Percentiles rank a stretch among this genome's conserved stretches.
phyloP scores from a whole-genome alignment of 2,888 invertebrate genomes.

The Heliconius charithonia region DNA sequence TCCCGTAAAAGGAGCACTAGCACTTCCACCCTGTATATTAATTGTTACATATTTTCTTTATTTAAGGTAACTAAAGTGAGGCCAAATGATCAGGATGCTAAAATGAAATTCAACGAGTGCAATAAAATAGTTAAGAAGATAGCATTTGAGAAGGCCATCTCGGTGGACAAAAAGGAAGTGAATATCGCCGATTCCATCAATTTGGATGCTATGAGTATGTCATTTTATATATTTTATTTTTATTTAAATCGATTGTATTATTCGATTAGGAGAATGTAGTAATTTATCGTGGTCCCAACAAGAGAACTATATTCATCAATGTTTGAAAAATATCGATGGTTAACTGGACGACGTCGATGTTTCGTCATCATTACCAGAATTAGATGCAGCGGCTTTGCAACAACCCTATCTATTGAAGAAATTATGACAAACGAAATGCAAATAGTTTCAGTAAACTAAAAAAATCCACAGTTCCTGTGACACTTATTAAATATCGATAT shows the following conservation, averaged over 20 bases:
- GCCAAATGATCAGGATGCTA: constrained; percentile 97
- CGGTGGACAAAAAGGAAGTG: constrained; percentile 94
- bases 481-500: background rate
- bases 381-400: too few species aligned
- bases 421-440: background rate
- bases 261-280: background rate
- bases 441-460: background rate
- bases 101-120: constrained; percentile 95
- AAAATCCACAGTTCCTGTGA: background rate
- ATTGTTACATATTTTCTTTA: constrained; percentile 32
- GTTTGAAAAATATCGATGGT: background rate
- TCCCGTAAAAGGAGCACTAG: too few species aligned
- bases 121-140: constrained; percentile 97
- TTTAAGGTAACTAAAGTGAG: constrained; percentile 93
- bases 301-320: background rate
- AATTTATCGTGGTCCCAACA: background rate
- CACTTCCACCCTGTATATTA: background rate
- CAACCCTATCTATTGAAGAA: too few species aligned
- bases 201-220: constrained; percentile 94
- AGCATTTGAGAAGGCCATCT: constrained; percentile 98
- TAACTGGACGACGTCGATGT: too few species aligned
- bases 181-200: constrained; percentile 94
- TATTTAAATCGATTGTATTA: too few species aligned
- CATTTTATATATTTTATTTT: background rate
- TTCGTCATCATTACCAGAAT: too few species aligned